Evolutionary conservation across 64 coral and sea anemone genomes (phyloP), one percentile per base, ranked within the genome.

Genomic region (Trachythela sp.): DNA sequence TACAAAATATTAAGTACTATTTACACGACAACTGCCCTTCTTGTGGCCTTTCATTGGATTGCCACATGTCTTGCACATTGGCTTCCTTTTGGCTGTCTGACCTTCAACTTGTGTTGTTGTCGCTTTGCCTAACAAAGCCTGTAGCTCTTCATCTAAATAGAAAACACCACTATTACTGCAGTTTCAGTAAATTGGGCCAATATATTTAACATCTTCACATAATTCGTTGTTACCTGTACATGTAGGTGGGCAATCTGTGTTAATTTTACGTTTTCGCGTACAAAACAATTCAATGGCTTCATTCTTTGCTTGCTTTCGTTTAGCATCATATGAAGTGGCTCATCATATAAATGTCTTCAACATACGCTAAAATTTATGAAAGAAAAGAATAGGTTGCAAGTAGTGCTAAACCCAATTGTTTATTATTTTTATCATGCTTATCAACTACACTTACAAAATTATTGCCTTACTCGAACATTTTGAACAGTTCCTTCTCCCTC

Each of bases 301-400:
- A 18, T 59, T 22, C 68, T 70, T 70, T 15, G 84, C 50, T 48
- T 91, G 64, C 34, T 85, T 91, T 91, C 26, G 34, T 10, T 20
- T 54, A 91, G 90, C 64, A 86, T 72, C 24, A 43, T 38, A 35
- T 91, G 85, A 54, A 87, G 85, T 41, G 85, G 60, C 18, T 77
- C 13, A 80, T 17, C 22, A 87, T 71, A 54, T 86, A 91, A 36
- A 91, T 48, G 24, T 86, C 64, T 87, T 86, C 58, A 24, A 87
- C 68, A 80, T 91, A 87, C n/a, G 67, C 90, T 91, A 64, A 24
- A 31, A 87, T 24, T 22, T 33, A 42, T 67, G 29, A 71, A 39
- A 76, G 13, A 64, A 71, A 42, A 36, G 48, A 27, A 52, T 15
- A 59, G 35, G n/a, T n/a, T n/a, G n/a, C n/a, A n/a, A n/a, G n/a